Evolutionary conservation across 2,113 vertebrate species (phyloP).

Genomic region (Hoplias malabaricus): DNA sequence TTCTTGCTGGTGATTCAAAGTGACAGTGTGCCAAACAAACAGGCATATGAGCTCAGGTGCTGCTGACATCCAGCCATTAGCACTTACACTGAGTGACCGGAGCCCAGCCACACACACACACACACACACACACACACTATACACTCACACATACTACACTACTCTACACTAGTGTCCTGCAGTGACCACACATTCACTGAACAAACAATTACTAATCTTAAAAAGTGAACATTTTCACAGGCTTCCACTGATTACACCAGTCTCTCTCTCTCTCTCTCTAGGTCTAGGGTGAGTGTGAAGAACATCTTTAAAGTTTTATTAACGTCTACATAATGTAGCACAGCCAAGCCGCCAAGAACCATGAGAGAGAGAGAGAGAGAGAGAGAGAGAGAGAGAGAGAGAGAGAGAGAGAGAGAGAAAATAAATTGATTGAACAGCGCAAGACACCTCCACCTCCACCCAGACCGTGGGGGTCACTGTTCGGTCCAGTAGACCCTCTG

Average conservation of each 20-base stretch:
- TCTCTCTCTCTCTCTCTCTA: too few relatives aligned
- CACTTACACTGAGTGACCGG: conserved; percentile 33
- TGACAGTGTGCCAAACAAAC: conserved; percentile 73
- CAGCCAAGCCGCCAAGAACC: too few relatives aligned
- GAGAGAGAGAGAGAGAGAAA: too few relatives aligned
- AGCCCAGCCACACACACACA: conserved; percentile 4
- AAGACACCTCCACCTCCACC: too few relatives aligned
- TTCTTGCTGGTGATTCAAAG: conserved; percentile 60
- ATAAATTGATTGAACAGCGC: too few relatives aligned
- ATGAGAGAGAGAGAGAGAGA: too few relatives aligned
- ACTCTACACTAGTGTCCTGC: neutral
- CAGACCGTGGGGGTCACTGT: conserved; percentile 61
- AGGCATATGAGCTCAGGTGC: conserved; percentile 58
- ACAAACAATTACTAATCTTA: neutral
- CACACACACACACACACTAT: too few relatives aligned
- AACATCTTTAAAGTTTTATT: too few relatives aligned
- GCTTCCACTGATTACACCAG: conserved; percentile 27
- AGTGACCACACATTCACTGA: neutral
- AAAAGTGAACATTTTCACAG: neutral
- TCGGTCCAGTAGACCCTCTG: conserved; percentile 49
- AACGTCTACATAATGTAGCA: too few relatives aligned
- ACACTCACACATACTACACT: conserved; percentile 7
- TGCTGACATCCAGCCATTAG: conserved; percentile 63
- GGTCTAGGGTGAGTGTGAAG: too few relatives aligned
- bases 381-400: too few relatives aligned